Evolutionary conservation across 2,797 vertebrate species (phyloP).

Genomic region (Helicolenus hilgendorfi): DNA sequence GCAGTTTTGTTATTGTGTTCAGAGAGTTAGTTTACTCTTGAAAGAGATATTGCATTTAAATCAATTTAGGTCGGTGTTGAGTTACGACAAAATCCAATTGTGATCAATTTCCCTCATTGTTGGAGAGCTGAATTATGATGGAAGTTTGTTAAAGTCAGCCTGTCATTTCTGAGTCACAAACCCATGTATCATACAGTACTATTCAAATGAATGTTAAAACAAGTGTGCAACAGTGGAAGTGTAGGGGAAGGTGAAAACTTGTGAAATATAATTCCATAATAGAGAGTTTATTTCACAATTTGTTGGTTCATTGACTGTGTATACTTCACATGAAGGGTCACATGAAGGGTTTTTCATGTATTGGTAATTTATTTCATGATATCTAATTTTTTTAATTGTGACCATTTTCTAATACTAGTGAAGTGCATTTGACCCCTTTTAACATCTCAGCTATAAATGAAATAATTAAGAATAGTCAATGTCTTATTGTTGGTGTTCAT

Average conservation of each 20-base stretch:
- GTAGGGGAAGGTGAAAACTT: not conserved
- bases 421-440: not conserved
- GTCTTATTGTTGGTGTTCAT: not conserved
- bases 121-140: not conserved
- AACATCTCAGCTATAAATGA: not conserved
- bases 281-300: not conserved
- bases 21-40: not conserved
- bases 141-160: not conserved
- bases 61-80: not conserved
- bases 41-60: not conserved
- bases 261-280: not conserved
- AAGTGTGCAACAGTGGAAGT: not conserved
- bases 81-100: not conserved
- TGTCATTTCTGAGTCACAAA: not conserved
- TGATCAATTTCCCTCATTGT: not conserved
- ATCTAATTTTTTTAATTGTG: not conserved
- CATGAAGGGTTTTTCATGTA: not conserved
- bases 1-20: not conserved
- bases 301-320: not conserved
- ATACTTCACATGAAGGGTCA: not conserved
- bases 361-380: not conserved
- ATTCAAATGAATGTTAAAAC: not conserved
- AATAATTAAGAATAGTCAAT: not conserved
- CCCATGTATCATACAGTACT: not conserved
- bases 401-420: not conserved